Conservation (phyloP, 2,797 vertebrate genomes). For the Sebastes elongatus region DNA sequence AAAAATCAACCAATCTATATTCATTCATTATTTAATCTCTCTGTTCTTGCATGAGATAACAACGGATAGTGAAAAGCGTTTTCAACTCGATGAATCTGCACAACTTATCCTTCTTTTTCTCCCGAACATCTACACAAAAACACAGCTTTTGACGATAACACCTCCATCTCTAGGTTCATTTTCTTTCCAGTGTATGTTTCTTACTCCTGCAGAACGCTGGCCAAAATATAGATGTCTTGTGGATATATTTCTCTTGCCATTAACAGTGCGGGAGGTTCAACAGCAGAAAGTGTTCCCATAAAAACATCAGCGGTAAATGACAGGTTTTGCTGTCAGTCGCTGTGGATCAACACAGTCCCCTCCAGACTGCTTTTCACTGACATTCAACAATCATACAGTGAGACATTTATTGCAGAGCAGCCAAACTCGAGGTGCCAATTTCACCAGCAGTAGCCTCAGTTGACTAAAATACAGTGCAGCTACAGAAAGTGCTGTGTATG, state of each 20-base stretch:
- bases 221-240: background rate
- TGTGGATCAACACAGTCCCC: conserved; percentile 11
- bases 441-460: conserved; percentile 18
- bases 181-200: background rate
- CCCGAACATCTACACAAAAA: background rate
- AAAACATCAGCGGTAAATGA: conserved; percentile 31
- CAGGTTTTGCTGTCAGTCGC: conserved; percentile 26
- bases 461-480: conserved; percentile 8
- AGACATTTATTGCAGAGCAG: conserved; percentile 10
- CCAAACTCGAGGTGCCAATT: conserved; percentile 43
- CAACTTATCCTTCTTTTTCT: background rate
- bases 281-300: background rate
- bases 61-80: background rate
- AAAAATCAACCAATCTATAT: background rate
- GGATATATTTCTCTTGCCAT: background rate
- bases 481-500: background rate
- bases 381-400: conserved; percentile 2
- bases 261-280: background rate
- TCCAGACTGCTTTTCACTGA: conserved; percentile 6
- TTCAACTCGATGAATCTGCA: background rate
- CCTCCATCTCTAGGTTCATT: background rate
- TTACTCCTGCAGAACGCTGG: background rate
- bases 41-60: background rate
- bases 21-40: background rate
- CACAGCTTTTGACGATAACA: background rate